A percentile compares a stretch with the other conserved stretches of the same genome.
Conservation (phyloP, 2,113 vertebrate genomes). For the Saiga tatarica region DNA sequence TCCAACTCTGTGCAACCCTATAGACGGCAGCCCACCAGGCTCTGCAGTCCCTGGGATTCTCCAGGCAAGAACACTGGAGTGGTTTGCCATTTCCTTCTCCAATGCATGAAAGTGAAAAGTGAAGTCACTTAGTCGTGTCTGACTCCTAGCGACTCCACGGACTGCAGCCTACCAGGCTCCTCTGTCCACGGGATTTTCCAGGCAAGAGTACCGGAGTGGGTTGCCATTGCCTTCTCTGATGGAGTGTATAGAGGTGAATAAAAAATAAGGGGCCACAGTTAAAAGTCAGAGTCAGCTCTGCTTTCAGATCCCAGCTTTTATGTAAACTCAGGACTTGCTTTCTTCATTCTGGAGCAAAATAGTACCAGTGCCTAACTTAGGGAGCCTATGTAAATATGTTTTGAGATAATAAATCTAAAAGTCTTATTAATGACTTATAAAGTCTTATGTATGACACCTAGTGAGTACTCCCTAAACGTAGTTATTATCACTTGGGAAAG, state of each 20-base stretch:
- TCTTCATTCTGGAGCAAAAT: background rate
- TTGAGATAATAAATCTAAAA: background rate
- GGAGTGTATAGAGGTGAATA: background rate
- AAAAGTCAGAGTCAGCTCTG: too few species aligned
- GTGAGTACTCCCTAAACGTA: background rate
- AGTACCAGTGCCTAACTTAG: background rate
- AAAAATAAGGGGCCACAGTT: fast-evolving
- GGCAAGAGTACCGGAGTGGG: too few species aligned
- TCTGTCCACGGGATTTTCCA: too few species aligned
- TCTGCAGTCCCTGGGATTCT: fast-evolving
- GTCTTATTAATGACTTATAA: background rate
- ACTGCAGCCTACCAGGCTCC: too few species aligned
- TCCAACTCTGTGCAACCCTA: too few species aligned
- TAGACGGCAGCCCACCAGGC: too few species aligned
- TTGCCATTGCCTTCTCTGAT: too few species aligned
- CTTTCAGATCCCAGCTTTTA: background rate
- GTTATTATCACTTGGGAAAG: background rate
- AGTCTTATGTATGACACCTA: background rate
- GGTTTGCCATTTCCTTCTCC: too few species aligned
- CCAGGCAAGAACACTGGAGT: too few species aligned
- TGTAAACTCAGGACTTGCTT: background rate
- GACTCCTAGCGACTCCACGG: too few species aligned
- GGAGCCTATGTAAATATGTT: background rate
- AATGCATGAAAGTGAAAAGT: too few species aligned
- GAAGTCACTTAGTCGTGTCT: too few species aligned